Percentiles rank a stretch among this genome's conserved stretches.
phyloP scores from a whole-genome alignment of 2,888 invertebrate species.

The Eudemis profundana region DNA sequence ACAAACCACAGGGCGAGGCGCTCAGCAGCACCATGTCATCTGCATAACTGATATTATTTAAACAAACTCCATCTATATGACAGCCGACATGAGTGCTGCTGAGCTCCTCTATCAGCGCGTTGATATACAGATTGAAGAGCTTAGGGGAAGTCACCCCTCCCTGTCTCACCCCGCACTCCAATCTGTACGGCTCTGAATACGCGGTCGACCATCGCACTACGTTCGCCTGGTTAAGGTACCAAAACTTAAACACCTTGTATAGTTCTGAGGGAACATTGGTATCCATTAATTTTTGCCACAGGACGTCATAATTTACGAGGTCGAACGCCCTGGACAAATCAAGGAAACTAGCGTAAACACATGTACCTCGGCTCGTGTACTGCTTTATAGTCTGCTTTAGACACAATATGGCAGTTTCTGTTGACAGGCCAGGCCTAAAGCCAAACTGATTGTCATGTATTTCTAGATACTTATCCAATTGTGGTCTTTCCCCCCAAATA shows the following conservation, averaged over 20 bases:
- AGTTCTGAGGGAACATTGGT: background rate
- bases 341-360: background rate
- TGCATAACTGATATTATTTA: background rate
- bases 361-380: background rate
- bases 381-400: background rate
- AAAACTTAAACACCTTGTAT: too few relatives aligned
- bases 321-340: background rate
- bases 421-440: too few relatives aligned
- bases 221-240: background rate
- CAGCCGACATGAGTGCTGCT: too few relatives aligned
- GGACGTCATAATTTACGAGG: background rate
- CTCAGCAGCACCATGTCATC: too few relatives aligned
- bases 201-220: background rate
- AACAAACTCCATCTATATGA: background rate
- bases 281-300: background rate
- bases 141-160: too few relatives aligned
- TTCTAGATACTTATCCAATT: background rate
- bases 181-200: background rate
- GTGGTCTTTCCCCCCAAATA: too few relatives aligned
- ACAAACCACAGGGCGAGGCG: background rate
- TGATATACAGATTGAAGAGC: too few relatives aligned
- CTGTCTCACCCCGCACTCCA: background rate
- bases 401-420: too few relatives aligned
- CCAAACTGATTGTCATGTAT: too few relatives aligned
- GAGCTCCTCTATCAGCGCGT: too few relatives aligned